Base-by-base conservation (phyloP, 2,797 vertebrate species). In the Epinephelus coioides region DNA sequence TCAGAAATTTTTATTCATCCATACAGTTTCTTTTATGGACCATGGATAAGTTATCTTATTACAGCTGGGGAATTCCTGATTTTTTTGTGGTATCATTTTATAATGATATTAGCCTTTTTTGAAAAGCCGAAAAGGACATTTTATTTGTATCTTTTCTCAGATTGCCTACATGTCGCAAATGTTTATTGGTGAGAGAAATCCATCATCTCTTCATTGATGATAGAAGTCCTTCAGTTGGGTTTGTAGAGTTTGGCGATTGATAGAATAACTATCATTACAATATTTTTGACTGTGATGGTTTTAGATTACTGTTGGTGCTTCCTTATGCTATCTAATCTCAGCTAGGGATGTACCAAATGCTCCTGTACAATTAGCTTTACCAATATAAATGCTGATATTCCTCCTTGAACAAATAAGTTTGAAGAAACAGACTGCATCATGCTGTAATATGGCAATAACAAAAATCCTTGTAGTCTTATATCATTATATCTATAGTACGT, bases 1-100 rank as follows among this genome's bases (percentile, higher is more conserved):
- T 49, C 7, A 60, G 43, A 14, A 12, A 23, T 79, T 51, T 55
- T 55, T 59, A n/a, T 66, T 70, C 59, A 55, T 6, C 40, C 27
- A 44, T 30, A 47, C 34, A 2, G 47, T 78, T 8, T 78, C 2
- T 81, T 85, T 47, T 53, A 63, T 11, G 66, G 44, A 69, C 25
- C 7, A 40, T 73, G 5, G 43, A 5, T 8, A 60, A 57, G 11
- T 84, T 70, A 70, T 71, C 7, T 34, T n/a, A 67, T 65, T 46
- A 64, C 5, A 1, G 1, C 19, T 5, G 11, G 21, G 46, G 64
- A 69, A 62, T 73, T 78, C 38, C n/a, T 46, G 2, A 56, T 73
- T 78, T 60, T 27, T 40, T 15, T 13, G 8, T 17, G 51, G 7
- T 12, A 12, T 47, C 34, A 12, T 23, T 76, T 71, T 73, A 9